Percentiles rank a stretch among this genome's conserved stretches.
Evolutionary conservation across 2,888 invertebrate genomes (phyloP).

Genomic region (Arge pagana): DNA sequence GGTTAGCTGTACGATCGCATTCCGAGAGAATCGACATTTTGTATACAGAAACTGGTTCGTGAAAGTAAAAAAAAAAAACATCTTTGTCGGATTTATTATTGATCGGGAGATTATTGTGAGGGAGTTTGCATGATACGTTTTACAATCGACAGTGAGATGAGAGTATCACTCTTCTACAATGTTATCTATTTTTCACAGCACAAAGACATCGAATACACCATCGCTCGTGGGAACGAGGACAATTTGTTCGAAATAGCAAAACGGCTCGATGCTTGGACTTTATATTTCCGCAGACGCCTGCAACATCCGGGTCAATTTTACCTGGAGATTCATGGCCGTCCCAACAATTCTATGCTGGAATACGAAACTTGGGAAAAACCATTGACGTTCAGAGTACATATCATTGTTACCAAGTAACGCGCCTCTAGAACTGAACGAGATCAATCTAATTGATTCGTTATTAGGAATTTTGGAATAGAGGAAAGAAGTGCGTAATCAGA

Average conservation of each 20-base stretch:
- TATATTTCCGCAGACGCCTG: slow-evolving; percentile 65
- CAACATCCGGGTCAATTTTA: slow-evolving; percentile 62
- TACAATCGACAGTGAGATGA: too few species aligned
- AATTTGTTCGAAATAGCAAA: slow-evolving; percentile 64
- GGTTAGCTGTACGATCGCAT: too few species aligned
- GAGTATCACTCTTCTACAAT: slow-evolving; percentile 27
- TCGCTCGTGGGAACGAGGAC: slow-evolving; percentile 64
- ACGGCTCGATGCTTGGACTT: slow-evolving; percentile 64
- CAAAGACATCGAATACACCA: slow-evolving; percentile 64
- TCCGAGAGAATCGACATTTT: too few species aligned
- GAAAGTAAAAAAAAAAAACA: background rate
- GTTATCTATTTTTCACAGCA: slow-evolving; percentile 43
- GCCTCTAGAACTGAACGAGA: too few species aligned
- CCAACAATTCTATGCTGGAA: slow-evolving; percentile 46
- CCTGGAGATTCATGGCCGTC: slow-evolving; percentile 63
- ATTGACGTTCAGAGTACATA: slow-evolving; percentile 60
- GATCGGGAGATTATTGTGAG: too few species aligned
- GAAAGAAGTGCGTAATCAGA: too few species aligned
- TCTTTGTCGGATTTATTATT: too few species aligned
- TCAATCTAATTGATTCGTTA: slow-evolving; percentile 24
- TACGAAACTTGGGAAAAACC: slow-evolving; percentile 63
- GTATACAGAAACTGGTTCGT: background rate
- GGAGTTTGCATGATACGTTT: too few species aligned
- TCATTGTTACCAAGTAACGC: slow-evolving; percentile 61
- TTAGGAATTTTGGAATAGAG: slow-evolving; percentile 3